These are phyloP conservation scores for Petrolisthes cinctipes DNA, from an alignment of 2,888 invertebrate genomes.

Conservation along the genomic window DNA sequence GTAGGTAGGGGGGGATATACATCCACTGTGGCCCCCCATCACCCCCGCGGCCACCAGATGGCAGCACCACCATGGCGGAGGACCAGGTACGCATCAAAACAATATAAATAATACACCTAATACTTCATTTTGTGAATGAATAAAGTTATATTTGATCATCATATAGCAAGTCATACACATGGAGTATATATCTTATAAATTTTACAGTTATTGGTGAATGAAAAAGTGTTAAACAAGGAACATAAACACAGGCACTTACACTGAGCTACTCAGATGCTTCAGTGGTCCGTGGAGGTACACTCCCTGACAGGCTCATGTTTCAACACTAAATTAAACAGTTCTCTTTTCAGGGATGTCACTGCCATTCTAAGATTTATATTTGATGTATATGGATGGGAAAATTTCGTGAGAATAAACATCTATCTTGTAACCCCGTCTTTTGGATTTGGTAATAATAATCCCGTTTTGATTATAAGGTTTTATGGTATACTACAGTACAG, in stretches of 20 bases:
- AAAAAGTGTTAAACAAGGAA: conserved; percentile 15
- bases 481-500: too few species aligned
- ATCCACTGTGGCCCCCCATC: not conserved
- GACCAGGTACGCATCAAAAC: conserved; percentile 61
- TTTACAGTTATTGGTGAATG: conserved; percentile 23
- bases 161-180: not conserved
- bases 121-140: conserved; percentile 34
- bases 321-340: too few species aligned
- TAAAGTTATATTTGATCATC: not conserved
- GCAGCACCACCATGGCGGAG: conserved; percentile 62
- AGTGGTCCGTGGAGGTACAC: conserved; percentile 25
- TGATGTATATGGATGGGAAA: too few species aligned
- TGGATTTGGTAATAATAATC: too few species aligned
- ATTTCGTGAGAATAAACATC: too few species aligned
- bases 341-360: too few species aligned
- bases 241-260: conserved; percentile 18
- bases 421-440: too few species aligned
- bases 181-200: not conserved
- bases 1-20: not conserved
- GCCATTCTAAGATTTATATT: too few species aligned
- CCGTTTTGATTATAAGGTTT: too few species aligned
- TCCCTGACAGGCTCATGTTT: conserved; percentile 51
- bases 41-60: conserved; percentile 52
- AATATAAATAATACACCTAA: conserved; percentile 27
- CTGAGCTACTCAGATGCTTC: conserved; percentile 28